These are phyloP conservation scores for Daktulosphaira vitifoliae DNA, from an alignment of 1,140 invertebrate species.

Conservation along the genomic window DNA sequence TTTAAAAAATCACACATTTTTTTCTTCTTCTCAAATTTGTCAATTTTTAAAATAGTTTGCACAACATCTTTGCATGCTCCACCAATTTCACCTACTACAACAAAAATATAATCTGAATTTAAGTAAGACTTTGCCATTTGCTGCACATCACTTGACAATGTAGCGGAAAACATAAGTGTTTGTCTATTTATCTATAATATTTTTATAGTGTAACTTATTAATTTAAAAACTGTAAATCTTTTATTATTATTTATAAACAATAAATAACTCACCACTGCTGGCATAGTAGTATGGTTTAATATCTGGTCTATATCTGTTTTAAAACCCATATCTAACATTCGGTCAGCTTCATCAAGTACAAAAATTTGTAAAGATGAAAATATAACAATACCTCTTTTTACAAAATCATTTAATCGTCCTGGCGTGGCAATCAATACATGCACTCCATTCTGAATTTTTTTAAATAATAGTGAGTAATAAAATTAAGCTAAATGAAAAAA, in stretches of 20 bases:
- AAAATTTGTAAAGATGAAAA: conserved; percentile 67
- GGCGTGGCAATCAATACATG: conserved; percentile 91
- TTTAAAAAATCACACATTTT: conserved; percentile 62
- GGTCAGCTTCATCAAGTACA: conserved; percentile 91
- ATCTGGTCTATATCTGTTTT: conserved; percentile 65
- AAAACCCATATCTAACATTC: conserved; percentile 93
- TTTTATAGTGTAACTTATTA: conserved; percentile 41
- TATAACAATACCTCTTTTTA: conserved; percentile 61
- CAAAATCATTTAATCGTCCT: conserved; percentile 80
- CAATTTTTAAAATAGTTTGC: conserved; percentile 70
- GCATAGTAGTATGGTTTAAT: conserved; percentile 66
- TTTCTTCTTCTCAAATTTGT: conserved; percentile 61
- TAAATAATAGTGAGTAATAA: background rate
- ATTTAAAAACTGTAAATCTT: background rate
- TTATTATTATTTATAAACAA: background rate
- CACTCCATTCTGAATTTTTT: conserved; percentile 58
- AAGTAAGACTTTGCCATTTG: conserved; percentile 91
- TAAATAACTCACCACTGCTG: background rate
- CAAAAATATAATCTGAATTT: conserved; percentile 90
- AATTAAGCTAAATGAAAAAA: background rate
- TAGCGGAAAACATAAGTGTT: conserved; percentile 98
- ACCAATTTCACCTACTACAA: conserved; percentile 94
- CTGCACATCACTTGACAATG: conserved; percentile 97
- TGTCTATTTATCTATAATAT: conserved; percentile 62
- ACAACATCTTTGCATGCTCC: conserved; percentile 83